Evolutionary conservation across 2,797 vertebrate species (phyloP).

Genomic region (Enteromius afrohamiltoni): DNA sequence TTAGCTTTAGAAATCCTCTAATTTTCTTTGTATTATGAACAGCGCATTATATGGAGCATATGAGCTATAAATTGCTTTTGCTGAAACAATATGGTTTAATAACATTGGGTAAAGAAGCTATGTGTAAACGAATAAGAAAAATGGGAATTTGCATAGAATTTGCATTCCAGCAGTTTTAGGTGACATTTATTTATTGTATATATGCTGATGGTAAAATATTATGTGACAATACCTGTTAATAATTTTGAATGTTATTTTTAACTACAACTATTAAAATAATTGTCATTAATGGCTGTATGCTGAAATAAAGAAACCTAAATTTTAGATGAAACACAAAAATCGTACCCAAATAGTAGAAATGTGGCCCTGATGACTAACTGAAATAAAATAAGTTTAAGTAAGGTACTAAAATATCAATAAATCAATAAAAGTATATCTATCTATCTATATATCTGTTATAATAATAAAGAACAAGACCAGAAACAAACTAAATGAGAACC

Average conservation of each 20-base stretch:
- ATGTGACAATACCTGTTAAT: not conserved
- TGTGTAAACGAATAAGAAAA: not conserved
- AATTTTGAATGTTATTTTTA: not conserved
- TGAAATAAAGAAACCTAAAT: not conserved
- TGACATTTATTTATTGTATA: not conserved
- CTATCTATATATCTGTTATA: not conserved
- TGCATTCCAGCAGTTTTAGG: not conserved
- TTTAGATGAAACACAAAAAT: not conserved
- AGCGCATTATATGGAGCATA: not conserved
- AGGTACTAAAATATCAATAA: not conserved
- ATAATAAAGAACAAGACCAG: not conserved
- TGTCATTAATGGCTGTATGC: not conserved
- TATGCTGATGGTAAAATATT: not conserved
- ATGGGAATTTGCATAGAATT: not conserved
- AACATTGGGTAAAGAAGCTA: not conserved
- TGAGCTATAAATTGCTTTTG: slow-evolving; percentile 1
- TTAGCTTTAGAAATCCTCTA: not conserved
- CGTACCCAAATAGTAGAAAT: not conserved
- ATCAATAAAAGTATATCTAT: not conserved
- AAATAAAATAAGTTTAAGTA: not conserved
- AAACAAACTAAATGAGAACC: slow-evolving; percentile 2
- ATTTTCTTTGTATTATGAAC: not conserved
- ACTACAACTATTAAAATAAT: not conserved
- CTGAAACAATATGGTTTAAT: not conserved
- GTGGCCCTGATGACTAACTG: not conserved